A percentile compares a stretch with the other conserved stretches of the same genome.
Evolutionary conservation across 2,888 invertebrate species (phyloP).

Genomic region (Julus scandinavius): DNA sequence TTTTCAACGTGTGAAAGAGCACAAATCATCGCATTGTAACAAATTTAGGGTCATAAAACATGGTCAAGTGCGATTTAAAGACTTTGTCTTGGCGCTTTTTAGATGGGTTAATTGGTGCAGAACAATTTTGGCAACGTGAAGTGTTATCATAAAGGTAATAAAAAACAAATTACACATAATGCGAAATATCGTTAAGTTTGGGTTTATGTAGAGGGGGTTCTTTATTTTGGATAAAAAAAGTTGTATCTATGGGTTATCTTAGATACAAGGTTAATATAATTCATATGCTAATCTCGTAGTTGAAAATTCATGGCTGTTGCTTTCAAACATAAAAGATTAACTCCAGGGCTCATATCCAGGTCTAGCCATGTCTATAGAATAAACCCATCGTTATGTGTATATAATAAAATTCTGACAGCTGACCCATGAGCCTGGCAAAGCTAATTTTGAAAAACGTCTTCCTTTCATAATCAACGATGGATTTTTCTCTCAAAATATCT

Average conservation of each 20-base stretch:
- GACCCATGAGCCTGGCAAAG: not conserved
- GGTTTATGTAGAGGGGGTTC: too few species aligned
- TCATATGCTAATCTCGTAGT: not conserved
- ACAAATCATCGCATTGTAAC: too few species aligned
- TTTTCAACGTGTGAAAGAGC: too few species aligned
- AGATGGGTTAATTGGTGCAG: too few species aligned
- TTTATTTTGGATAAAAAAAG: too few species aligned
- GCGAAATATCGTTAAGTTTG: too few species aligned
- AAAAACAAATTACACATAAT: too few species aligned
- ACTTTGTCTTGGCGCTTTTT: too few species aligned
- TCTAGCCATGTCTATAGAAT: not conserved
- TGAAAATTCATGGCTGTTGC: not conserved
- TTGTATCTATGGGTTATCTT: not conserved
- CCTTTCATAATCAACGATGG: not conserved
- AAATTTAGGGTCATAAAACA: too few species aligned
- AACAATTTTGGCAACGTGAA: too few species aligned
- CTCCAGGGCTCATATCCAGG: not conserved
- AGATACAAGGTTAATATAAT: not conserved
- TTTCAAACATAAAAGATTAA: not conserved
- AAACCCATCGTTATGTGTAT: not conserved
- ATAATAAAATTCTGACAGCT: constrained; percentile 18
- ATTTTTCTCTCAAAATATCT: not conserved
- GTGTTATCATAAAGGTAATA: too few species aligned
- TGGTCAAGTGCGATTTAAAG: too few species aligned
- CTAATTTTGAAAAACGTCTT: constrained; percentile 22